Evolutionary conservation across 2,888 invertebrate genomes (phyloP).

Genomic region (Gasteruption jaculator): DNA sequence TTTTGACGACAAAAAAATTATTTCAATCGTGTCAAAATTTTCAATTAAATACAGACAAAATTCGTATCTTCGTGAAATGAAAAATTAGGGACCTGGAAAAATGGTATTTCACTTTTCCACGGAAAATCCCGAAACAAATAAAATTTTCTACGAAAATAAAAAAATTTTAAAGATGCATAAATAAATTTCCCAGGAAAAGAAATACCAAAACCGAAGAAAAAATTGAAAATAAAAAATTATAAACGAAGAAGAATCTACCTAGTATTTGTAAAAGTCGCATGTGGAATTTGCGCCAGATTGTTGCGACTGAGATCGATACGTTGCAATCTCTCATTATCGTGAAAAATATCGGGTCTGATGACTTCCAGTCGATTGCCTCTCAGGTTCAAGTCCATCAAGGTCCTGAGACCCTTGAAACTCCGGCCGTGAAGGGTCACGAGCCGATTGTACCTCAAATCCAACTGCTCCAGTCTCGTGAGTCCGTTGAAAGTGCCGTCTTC

Average conservation of each 20-base stretch:
- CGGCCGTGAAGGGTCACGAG: conserved; percentile 64
- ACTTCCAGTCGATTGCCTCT: conserved; percentile 72
- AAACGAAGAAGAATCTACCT: conserved; percentile 36
- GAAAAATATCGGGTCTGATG: conserved; percentile 66
- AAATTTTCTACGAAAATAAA: too few relatives aligned
- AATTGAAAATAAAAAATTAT: conserved; percentile 8
- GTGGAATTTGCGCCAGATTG: conserved; percentile 65
- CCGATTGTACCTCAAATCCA: conserved; percentile 74
- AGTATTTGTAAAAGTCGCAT: conserved; percentile 58
- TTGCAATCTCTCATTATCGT: conserved; percentile 62
- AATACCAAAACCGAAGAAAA: conserved; percentile 1
- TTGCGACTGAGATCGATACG: conserved; percentile 73
- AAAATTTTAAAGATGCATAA: too few relatives aligned
- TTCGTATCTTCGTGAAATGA: too few relatives aligned
- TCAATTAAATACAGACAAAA: too few relatives aligned
- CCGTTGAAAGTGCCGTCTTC: conserved; percentile 70
- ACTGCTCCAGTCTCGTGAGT: conserved; percentile 63
- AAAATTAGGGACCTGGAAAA: too few relatives aligned
- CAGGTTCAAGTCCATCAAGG: conserved; percentile 68
- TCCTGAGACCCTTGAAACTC: conserved; percentile 61
- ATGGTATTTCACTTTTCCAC: too few relatives aligned
- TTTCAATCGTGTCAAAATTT: too few relatives aligned
- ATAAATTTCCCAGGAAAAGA: background rate
- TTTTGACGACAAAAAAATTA: too few relatives aligned
- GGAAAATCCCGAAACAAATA: too few relatives aligned